Evolutionary conservation across 2,113 vertebrate genomes (phyloP).

Genomic region (Calonectris borealis): DNA sequence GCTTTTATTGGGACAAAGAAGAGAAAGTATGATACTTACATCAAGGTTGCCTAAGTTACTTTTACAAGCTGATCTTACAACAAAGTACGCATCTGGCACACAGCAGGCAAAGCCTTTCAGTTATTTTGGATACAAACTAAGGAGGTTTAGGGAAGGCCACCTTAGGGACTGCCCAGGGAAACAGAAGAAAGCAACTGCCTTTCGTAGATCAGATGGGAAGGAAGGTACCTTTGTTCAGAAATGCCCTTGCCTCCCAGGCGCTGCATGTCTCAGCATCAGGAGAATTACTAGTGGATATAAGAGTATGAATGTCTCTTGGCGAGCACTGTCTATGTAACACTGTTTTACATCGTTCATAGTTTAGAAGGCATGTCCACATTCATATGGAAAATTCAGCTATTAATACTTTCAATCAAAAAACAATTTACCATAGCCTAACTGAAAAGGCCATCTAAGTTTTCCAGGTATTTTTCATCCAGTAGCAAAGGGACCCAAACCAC

Average conservation of each 20-base stretch:
- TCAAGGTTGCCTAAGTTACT: not conserved
- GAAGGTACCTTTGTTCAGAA: not conserved
- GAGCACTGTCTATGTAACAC: rapidly evolving
- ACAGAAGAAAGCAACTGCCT: not conserved
- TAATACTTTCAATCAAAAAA: not conserved
- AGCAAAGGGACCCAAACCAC: not conserved
- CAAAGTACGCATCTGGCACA: not conserved
- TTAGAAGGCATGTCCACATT: not conserved
- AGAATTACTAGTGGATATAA: not conserved
- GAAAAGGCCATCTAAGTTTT: not conserved
- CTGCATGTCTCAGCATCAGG: not conserved
- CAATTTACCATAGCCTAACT: not conserved
- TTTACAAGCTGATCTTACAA: not conserved
- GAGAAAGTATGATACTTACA: not conserved
- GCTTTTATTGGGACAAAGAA: not conserved
- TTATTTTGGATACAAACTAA: not conserved
- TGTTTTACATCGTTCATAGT: not conserved
- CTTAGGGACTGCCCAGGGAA: not conserved
- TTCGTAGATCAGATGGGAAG: not conserved
- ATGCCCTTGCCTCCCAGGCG: not conserved
- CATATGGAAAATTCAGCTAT: not conserved
- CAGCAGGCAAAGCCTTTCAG: not conserved
- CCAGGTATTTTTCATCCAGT: not conserved
- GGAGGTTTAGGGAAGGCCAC: not conserved
- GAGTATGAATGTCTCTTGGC: not conserved